Percentiles rank a stretch among this genome's conserved stretches.
Evolutionary conservation across 1,140 invertebrate genomes (phyloP).

Genomic region (Cotesia glomerata): DNA sequence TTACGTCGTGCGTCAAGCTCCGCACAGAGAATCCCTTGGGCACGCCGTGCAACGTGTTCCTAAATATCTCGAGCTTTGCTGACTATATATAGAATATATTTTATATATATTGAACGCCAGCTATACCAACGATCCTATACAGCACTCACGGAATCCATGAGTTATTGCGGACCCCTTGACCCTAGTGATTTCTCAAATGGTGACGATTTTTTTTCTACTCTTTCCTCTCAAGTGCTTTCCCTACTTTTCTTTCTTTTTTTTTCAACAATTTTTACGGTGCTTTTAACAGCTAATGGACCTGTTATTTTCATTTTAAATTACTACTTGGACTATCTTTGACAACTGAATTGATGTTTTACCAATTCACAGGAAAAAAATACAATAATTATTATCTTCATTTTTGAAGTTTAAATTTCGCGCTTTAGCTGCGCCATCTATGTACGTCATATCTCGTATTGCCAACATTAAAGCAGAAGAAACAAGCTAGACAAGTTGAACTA

Average conservation of each 20-base stretch:
- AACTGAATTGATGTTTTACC: background rate
- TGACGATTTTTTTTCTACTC: constrained; percentile 29
- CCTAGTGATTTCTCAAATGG: constrained; percentile 31
- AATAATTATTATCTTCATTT: too few species aligned
- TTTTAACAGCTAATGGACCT: background rate
- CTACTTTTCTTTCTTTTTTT: background rate
- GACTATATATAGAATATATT: background rate
- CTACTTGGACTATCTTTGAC: background rate
- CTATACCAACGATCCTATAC: background rate
- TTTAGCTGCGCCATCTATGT: too few species aligned
- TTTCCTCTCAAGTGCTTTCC: background rate
- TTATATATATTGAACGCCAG: too few species aligned
- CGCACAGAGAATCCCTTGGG: constrained; percentile 20
- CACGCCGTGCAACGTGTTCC: constrained; percentile 27
- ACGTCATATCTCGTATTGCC: too few species aligned
- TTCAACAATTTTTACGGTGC: too few species aligned
- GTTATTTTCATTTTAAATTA: background rate
- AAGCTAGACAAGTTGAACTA: too few species aligned
- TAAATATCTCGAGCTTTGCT: constrained; percentile 27
- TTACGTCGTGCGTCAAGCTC: background rate
- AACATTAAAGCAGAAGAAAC: too few species aligned
- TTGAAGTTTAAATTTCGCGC: too few species aligned
- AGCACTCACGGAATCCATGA: constrained; percentile 18
- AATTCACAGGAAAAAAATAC: background rate
- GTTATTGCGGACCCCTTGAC: constrained; percentile 31